Evolutionary conservation across 2,113 vertebrate species (phyloP), one percentile per base, ranked within the genome.

Genomic region (Sclerurus mexicanus): DNA sequence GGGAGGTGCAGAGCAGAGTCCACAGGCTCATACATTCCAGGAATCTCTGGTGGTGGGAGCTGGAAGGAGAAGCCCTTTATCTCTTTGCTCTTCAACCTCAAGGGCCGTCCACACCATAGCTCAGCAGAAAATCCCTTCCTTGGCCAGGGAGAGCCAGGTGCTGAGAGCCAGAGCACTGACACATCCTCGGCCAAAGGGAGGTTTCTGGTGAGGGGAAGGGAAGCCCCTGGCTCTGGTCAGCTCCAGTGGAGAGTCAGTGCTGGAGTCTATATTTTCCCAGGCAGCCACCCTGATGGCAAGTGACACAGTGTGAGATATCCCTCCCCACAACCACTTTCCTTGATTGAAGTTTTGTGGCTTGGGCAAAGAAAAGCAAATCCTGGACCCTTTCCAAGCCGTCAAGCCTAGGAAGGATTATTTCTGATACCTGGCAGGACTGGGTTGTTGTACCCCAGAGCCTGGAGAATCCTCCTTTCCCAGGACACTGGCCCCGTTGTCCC

Each of bases 81-180:
- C 49, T 21, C 11, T 47, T 50, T 76, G 49, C 20, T 42, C 14
- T 12, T n/a, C 68, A 55, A 12, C 27, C 27, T 49, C 14, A 10
- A 11, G 59, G 42, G 40, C 25, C 1, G 0, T 2, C 30, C 9
- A 15, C 3, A 5, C 13, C 3, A 33, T 6, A 21, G 19, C 60
- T 56, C 18, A 4, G 60, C 72, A 67, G 52, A 23, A 25, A 46
- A 71, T 15, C 56, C 47, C 22, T 49, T n/a, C 49, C 39, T 22
- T 0, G 0, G 25, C 33, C 58, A 59, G 67, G 9, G 24, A 6
- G 0, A 0, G 59, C 15, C 1, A 1, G 30, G 22, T 24, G 44
- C 89, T 40, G 69, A 0, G 5, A 63, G 31, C 16, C 63, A 11
- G 39, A 80, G 73, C 58, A 18, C 14, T 0, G 58, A 6, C n/a